Percentiles rank a stretch among this genome's conserved stretches.
These are phyloP conservation scores for Augochlorella aurata DNA, from an alignment of 2,888 invertebrate species.

Conservation along the genomic window DNA sequence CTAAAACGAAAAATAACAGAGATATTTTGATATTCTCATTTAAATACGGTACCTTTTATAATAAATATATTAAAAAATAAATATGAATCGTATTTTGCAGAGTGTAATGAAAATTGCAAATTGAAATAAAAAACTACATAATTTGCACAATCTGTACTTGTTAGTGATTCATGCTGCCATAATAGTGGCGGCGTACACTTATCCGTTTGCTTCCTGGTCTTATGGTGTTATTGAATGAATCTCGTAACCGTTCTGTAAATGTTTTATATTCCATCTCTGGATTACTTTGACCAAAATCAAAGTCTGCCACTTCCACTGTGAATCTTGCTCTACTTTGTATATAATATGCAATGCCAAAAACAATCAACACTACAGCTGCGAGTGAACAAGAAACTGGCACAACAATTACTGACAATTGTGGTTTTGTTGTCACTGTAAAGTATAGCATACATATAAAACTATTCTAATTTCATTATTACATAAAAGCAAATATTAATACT, in stretches of 20 bases:
- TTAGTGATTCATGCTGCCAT: constrained; percentile 80
- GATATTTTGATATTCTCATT: background rate
- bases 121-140: constrained; percentile 27
- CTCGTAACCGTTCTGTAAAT: constrained; percentile 90
- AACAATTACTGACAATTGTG: constrained; percentile 93
- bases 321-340: constrained; percentile 91
- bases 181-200: constrained; percentile 74
- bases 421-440: constrained; percentile 87
- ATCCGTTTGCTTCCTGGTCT: constrained; percentile 75
- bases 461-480: background rate
- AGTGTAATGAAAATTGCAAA: constrained; percentile 4
- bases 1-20: background rate
- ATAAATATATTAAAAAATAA: background rate
- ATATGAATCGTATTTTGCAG: constrained; percentile 6
- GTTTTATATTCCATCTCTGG: constrained; percentile 94
- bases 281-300: constrained; percentile 92
- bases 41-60: background rate
- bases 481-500: background rate
- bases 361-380: constrained; percentile 90
- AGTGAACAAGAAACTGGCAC: constrained; percentile 93
- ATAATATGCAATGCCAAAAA: constrained; percentile 94
- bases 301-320: constrained; percentile 94
- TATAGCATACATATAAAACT: constrained; percentile 14
- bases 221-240: constrained; percentile 88
- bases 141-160: constrained; percentile 56